Conservation (phyloP, 1,140 invertebrate genomes). For the Drosophila parvula region DNA sequence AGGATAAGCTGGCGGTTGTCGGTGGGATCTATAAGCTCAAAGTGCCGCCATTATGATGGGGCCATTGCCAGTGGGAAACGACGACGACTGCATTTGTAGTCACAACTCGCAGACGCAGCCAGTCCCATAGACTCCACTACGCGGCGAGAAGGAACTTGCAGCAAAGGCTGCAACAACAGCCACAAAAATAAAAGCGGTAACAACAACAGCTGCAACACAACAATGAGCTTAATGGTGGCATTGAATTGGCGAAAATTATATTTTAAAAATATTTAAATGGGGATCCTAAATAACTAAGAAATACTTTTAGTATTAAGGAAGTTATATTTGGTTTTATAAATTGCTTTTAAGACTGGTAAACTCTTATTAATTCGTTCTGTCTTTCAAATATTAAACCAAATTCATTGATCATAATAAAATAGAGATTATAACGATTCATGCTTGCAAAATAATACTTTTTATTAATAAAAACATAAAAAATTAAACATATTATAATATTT, state of each 20-base stretch:
- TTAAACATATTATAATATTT: no score
- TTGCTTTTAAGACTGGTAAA: neutral
- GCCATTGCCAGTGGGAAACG: constrained; percentile 42
- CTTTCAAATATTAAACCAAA: no score
- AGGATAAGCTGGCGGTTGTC: constrained; percentile 57
- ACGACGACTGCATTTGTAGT: constrained; percentile 46
- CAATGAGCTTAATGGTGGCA: constrained; percentile 39
- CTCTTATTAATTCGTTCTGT: no score
- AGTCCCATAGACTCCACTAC: constrained; percentile 44
- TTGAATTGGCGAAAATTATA: neutral
- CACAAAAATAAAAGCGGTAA: constrained; percentile 40
- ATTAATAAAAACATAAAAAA: no score
- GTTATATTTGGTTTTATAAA: no score
- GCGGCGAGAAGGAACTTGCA: constrained; percentile 44
- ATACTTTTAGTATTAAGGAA: neutral
- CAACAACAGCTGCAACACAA: constrained; percentile 64
- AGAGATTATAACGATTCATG: no score
- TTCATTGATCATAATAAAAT: no score
- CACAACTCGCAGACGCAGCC: constrained; percentile 51
- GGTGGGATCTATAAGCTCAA: constrained; percentile 69
- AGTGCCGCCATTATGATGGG: constrained; percentile 77
- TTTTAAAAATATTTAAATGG: neutral
- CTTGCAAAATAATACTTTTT: no score
- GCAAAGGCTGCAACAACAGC: constrained; percentile 45
- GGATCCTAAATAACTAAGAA: neutral